Evolutionary conservation across 2,797 vertebrate species (phyloP).

Genomic region (Lindbergichthys nudifrons): DNA sequence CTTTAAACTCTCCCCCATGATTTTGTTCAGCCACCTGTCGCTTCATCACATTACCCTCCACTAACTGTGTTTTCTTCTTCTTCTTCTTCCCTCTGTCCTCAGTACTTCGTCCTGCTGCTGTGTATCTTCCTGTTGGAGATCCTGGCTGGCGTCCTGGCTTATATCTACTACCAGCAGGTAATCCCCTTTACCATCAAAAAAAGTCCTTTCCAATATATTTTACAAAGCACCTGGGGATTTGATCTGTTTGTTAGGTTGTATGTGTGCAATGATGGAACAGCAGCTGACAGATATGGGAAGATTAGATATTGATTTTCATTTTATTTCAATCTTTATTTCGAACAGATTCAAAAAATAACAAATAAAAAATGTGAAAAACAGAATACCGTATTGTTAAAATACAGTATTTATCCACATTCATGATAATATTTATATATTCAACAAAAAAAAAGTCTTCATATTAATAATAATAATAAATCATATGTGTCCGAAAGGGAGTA

Average conservation of each 20-base stretch:
- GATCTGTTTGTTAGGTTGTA: neutral
- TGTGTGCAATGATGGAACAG: neutral
- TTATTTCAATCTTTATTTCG: no score
- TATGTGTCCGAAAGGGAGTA: no score
- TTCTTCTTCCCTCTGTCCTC: slow-evolving; percentile 42
- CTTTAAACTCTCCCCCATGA: slow-evolving; percentile 12
- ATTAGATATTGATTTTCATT: no score
- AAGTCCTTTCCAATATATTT: neutral
- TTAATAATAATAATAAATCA: no score
- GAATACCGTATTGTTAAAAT: no score
- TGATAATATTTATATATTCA: no score
- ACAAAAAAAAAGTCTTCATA: no score
- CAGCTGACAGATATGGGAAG: neutral
- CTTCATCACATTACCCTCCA: slow-evolving; percentile 28
- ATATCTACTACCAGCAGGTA: slow-evolving; percentile 98
- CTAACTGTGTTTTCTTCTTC: slow-evolving; percentile 33
- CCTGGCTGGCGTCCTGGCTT: slow-evolving; percentile 94
- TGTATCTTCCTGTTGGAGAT: slow-evolving; percentile 96
- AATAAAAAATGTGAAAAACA: no score
- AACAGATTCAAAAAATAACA: no score
- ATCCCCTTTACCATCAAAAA: slow-evolving; percentile 7
- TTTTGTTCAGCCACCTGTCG: slow-evolving; percentile 9
- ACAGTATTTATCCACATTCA: no score
- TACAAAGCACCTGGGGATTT: slow-evolving; percentile 8
- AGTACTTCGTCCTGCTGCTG: slow-evolving; percentile 96